Evolutionary conservation across 2,888 invertebrate species (phyloP).

Genomic region (Cerastis leucographa): DNA sequence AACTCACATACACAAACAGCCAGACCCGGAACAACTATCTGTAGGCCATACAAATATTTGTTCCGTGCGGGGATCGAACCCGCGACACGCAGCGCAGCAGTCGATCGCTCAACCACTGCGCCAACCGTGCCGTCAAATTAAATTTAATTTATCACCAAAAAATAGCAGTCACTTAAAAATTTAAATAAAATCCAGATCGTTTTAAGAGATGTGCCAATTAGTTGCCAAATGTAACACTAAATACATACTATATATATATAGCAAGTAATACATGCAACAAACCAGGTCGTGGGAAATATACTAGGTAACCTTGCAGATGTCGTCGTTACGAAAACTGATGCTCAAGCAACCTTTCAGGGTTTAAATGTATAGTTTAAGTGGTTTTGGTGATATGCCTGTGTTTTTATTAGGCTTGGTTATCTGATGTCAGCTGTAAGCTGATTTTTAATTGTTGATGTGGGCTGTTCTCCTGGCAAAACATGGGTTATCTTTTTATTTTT

Average conservation of each 20-base stretch:
- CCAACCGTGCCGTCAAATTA: no score
- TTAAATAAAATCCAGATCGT: slow-evolving; percentile 51
- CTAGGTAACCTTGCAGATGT: slow-evolving; percentile 53
- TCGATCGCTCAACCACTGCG: no score
- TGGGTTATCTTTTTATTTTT: no score
- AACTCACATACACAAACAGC: no score
- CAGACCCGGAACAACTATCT: no score
- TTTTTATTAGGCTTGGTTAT: not conserved
- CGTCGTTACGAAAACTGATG: slow-evolving; percentile 61
- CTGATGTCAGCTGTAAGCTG: not conserved
- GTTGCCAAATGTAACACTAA: slow-evolving; percentile 57
- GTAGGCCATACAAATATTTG: no score
- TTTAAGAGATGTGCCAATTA: slow-evolving; percentile 57
- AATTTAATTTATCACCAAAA: slow-evolving; percentile 10
- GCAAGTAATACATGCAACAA: slow-evolving; percentile 52
- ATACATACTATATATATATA: slow-evolving; percentile 23
- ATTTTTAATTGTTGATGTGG: not conserved
- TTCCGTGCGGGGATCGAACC: no score
- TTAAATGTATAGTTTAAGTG: not conserved
- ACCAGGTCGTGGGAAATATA: slow-evolving; percentile 61
- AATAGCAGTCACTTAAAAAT: not conserved
- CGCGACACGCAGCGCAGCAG: no score
- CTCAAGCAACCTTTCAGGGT: slow-evolving; percentile 21
- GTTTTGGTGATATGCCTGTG: not conserved
- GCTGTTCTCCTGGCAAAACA: not conserved